Conservation (phyloP, 2,888 invertebrate genomes). For the Epistrophe grossulariae region DNA sequence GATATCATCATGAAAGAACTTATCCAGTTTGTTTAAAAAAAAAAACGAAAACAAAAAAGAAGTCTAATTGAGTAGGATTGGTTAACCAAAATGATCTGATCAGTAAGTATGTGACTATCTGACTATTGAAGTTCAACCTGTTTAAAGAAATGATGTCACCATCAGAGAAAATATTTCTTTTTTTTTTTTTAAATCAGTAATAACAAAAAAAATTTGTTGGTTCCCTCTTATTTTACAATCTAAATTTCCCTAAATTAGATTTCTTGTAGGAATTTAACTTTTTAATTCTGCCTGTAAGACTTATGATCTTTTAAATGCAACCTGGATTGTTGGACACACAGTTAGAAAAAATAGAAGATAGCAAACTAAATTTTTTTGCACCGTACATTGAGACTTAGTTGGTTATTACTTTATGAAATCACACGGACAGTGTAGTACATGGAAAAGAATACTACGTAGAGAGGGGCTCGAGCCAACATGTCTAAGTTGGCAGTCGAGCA, state of each 20-base stretch:
- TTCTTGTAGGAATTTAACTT: too few relatives aligned
- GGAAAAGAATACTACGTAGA: too few relatives aligned
- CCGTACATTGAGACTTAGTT: not conserved
- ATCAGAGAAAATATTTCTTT: not conserved
- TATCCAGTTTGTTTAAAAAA: not conserved
- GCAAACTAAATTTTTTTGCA: too few relatives aligned
- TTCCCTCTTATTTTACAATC: not conserved
- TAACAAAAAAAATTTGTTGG: not conserved
- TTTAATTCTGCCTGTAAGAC: not conserved
- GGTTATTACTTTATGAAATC: not conserved
- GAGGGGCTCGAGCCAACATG: too few relatives aligned
- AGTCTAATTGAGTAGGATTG: not conserved
- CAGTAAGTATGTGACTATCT: not conserved
- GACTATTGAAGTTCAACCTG: not conserved
- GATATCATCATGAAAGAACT: not conserved
- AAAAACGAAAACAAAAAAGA: not conserved
- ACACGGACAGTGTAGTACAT: not conserved
- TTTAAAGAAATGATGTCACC: constrained; percentile 10
- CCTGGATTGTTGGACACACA: not conserved
- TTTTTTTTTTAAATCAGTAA: not conserved
- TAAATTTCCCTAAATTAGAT: not conserved
- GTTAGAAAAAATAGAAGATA: not conserved
- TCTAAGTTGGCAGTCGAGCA: not conserved
- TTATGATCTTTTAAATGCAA: not conserved
- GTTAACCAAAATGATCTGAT: not conserved